Conservation (phyloP, 1,140 invertebrate genomes). For the Episyrphus balteatus region DNA sequence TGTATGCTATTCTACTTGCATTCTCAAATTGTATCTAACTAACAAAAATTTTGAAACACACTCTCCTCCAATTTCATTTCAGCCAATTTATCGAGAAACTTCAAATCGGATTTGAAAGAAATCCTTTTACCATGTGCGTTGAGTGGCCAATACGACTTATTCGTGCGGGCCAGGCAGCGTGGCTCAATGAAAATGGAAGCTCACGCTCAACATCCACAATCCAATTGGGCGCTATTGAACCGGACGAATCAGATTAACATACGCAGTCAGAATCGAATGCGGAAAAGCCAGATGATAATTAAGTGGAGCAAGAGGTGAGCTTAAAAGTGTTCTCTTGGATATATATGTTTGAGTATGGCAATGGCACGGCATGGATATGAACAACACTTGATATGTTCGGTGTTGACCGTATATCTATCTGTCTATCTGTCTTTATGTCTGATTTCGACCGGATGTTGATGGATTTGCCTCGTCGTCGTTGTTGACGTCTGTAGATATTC, state of each 20-base stretch:
- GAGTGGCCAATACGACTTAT: conserved; percentile 30
- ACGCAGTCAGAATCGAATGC: conserved; percentile 30
- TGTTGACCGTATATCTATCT: no score
- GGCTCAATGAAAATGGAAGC: conserved; percentile 28
- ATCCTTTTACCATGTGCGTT: conserved; percentile 30
- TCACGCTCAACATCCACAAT: conserved; percentile 24
- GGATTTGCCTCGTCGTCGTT: not conserved
- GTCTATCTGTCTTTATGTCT: no score
- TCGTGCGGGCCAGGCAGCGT: conserved; percentile 22
- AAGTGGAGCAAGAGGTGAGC: conserved; percentile 34
- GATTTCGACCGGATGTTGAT: no score
- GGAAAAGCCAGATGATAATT: conserved; percentile 32
- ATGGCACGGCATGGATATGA: no score
- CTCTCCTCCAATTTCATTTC: not conserved
- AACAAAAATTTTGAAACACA: no score
- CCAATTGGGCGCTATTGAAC: conserved; percentile 27
- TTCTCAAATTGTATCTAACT: no score
- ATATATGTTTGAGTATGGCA: not conserved
- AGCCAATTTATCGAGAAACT: conserved; percentile 19
- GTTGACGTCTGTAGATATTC: not conserved
- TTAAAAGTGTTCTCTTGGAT: not conserved
- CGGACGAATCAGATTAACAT: conserved; percentile 23
- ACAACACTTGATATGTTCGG: no score
- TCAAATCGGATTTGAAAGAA: not conserved
- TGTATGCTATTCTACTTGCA: no score